These are phyloP conservation scores for Mastacembelus armatus DNA, from an alignment of 2,797 vertebrate species.

Conservation along the genomic window DNA sequence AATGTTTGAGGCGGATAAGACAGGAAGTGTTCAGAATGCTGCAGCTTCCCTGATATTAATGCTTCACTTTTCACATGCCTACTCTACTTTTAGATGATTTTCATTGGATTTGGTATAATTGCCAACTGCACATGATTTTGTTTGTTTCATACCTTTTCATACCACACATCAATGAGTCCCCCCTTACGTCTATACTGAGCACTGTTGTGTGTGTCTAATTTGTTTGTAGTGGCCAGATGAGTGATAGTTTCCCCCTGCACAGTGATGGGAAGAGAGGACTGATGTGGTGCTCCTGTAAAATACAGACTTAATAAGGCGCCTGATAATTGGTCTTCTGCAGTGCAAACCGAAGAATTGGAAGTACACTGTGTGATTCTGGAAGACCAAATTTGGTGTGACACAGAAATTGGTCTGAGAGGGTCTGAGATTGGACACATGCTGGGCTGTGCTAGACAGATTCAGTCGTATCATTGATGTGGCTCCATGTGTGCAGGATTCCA, in stretches of 20 bases:
- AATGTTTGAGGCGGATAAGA: slow-evolving; percentile 14
- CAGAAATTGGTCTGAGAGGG: slow-evolving; percentile 21
- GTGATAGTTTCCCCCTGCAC: slow-evolving; percentile 42
- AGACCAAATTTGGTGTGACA: slow-evolving; percentile 33
- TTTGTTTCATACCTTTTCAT: slow-evolving; percentile 26
- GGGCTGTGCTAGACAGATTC: slow-evolving; percentile 10
- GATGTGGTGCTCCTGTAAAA: slow-evolving; percentile 36
- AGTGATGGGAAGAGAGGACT: slow-evolving; percentile 52
- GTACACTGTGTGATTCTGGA: slow-evolving; percentile 13
- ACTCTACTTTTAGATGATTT: slow-evolving; percentile 12
- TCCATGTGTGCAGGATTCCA: slow-evolving; percentile 13
- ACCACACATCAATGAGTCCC: slow-evolving; percentile 19
- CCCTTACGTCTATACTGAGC: slow-evolving; percentile 39
- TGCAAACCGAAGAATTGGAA: slow-evolving; percentile 22
- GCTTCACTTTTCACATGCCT: slow-evolving; percentile 29
- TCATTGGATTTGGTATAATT: slow-evolving; percentile 22
- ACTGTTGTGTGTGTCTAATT: slow-evolving; percentile 63
- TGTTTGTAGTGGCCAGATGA: slow-evolving; percentile 58
- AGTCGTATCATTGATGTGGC: background rate
- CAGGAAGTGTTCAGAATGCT: slow-evolving; percentile 15
- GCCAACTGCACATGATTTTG: slow-evolving; percentile 8
- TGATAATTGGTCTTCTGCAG: slow-evolving; percentile 32
- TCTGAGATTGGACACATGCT: background rate
- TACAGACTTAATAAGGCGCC: slow-evolving; percentile 29
- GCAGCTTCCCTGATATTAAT: slow-evolving; percentile 19